Conservation (phyloP, 1,140 invertebrate genomes). For the Papilio machaon region DNA sequence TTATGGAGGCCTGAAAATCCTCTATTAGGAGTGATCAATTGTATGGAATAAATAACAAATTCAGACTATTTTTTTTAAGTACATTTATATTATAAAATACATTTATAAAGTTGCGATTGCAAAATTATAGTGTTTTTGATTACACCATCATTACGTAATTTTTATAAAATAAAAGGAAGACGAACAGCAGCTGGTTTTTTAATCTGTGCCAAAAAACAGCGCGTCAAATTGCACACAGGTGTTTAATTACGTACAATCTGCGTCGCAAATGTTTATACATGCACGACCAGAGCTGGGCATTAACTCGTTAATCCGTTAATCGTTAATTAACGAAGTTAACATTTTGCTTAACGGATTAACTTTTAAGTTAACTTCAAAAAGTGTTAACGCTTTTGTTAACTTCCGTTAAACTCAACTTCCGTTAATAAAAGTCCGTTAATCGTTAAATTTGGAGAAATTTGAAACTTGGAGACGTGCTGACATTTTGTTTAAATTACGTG, state of each 20-base stretch:
- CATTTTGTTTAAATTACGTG: not conserved
- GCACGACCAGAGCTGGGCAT: no score
- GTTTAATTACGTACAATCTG: conserved; percentile 13
- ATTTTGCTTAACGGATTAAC: no score
- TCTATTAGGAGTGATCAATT: no score
- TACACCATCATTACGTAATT: conserved; percentile 6
- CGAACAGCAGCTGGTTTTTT: conserved; percentile 4
- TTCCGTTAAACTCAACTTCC: no score
- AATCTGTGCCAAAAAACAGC: conserved; percentile 12
- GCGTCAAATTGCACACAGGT: conserved; percentile 23
- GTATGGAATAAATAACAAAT: not conserved
- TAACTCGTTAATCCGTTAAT: no score
- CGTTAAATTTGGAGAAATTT: no score
- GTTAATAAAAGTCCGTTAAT: no score
- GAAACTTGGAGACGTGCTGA: no score
- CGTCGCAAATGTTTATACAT: not conserved
- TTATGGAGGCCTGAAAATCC: no score
- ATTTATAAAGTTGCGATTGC: not conserved
- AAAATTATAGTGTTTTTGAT: conserved; percentile 1
- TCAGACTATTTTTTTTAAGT: not conserved
- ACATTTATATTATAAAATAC: not conserved
- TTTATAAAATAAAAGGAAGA: conserved; percentile 6
- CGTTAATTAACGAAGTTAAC: no score
- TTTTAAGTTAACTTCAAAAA: no score
- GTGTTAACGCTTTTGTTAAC: no score